Conservation (phyloP, 2,797 vertebrate species). For the Hypotaenidia philippensis region DNA sequence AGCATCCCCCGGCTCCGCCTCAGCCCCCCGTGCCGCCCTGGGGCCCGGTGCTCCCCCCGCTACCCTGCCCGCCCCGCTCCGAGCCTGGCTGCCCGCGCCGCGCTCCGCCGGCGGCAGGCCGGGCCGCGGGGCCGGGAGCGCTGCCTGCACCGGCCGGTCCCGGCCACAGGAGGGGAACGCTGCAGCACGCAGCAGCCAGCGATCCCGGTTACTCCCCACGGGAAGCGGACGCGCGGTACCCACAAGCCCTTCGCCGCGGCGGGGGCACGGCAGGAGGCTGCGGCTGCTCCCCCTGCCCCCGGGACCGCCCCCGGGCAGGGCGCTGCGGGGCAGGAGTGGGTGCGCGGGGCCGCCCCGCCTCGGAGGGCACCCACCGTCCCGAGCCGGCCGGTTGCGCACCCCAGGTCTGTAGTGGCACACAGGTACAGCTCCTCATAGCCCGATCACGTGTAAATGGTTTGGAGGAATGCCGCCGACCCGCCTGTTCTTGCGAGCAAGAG, state of each 20-base stretch:
- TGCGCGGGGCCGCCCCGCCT: too few species aligned
- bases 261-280: neutral
- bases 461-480: neutral
- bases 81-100: neutral
- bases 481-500: neutral
- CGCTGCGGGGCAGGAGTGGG: neutral
- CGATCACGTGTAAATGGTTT: fast-evolving
- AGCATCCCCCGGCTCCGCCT: neutral
- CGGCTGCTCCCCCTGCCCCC: neutral
- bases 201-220: fast-evolving
- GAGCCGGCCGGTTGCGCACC: neutral
- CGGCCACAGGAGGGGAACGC: constrained; percentile 47
- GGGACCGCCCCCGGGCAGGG: neutral
- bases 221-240: neutral
- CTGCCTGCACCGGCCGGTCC: neutral
- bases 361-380: neutral
- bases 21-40: neutral
- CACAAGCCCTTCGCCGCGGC: too few species aligned
- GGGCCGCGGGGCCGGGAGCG: neutral
- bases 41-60: neutral
- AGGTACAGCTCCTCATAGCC: neutral
- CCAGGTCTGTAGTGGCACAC: fast-evolving
- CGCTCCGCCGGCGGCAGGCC: neutral
- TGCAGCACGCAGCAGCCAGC: neutral
- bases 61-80: neutral